Percentiles rank a stretch among this genome's conserved stretches.
Evolutionary conservation across 2,797 vertebrate genomes (phyloP).

Genomic region (Pygocentrus nattereri): DNA sequence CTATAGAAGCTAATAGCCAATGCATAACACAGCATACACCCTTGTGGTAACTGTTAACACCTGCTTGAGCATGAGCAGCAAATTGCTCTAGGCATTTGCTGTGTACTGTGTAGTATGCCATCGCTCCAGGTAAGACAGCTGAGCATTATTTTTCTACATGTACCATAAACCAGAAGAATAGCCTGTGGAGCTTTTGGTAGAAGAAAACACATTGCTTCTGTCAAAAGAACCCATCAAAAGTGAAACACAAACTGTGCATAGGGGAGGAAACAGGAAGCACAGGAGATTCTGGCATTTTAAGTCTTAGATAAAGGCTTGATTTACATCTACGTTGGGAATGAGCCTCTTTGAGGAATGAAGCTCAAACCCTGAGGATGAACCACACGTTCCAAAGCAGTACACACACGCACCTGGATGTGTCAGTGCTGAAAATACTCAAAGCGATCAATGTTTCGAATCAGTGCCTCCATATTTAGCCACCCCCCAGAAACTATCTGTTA

Average conservation of each 20-base stretch:
- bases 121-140: not conserved
- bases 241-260: not conserved
- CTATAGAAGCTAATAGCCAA: too few relatives aligned
- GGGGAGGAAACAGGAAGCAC: not conserved
- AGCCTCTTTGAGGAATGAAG: not conserved
- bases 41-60: too few relatives aligned
- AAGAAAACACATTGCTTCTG: not conserved
- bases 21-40: too few relatives aligned
- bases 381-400: not conserved
- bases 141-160: not conserved
- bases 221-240: not conserved
- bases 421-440: not conserved
- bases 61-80: too few relatives aligned
- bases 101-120: not conserved
- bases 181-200: not conserved
- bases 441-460: not conserved
- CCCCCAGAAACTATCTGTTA: not conserved
- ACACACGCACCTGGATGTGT: not conserved
- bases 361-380: not conserved
- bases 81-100: not conserved
- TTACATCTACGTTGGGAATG: not conserved
- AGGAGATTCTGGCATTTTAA: not conserved
- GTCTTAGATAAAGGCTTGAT: slow-evolving; percentile 15
- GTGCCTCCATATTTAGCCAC: not conserved
- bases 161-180: not conserved